These are phyloP conservation scores for Pagetopsis macropterus DNA, from an alignment of 2,797 vertebrate species.

Conservation along the genomic window DNA sequence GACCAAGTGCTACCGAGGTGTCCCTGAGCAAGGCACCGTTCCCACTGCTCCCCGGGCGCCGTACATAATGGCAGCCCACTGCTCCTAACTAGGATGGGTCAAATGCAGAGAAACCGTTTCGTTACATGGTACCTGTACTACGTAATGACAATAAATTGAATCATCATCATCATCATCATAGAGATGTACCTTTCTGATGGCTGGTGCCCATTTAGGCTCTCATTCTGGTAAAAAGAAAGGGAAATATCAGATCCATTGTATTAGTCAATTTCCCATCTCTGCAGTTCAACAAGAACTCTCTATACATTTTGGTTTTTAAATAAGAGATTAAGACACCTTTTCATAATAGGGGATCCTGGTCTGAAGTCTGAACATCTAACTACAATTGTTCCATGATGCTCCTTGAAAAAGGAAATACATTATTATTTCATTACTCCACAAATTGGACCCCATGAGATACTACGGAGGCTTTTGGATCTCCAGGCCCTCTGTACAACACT, in stretches of 20 bases:
- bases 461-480: conserved; percentile 27
- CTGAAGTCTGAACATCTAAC: conserved; percentile 6
- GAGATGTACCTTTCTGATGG: not conserved
- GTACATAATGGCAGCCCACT: too few species aligned
- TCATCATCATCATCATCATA: too few species aligned
- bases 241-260: not conserved
- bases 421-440: conserved; percentile 50
- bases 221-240: not conserved
- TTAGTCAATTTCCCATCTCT: not conserved
- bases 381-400: conserved; percentile 7
- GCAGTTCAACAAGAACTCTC: conserved; percentile 3
- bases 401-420: conserved; percentile 26
- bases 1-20: too few species aligned
- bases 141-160: too few species aligned
- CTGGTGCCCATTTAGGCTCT: not conserved
- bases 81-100: too few species aligned
- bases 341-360: not conserved
- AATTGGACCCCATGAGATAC: conserved; percentile 52
- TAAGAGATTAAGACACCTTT: conserved; percentile 8
- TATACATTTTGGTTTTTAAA: not conserved
- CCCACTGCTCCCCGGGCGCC: too few species aligned
- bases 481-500: conserved; percentile 5
- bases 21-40: too few species aligned
- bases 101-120: too few species aligned
- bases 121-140: too few species aligned